Conservation (phyloP, 64 coral and sea anemone genomes). For the Actinia tenebrosa region DNA sequence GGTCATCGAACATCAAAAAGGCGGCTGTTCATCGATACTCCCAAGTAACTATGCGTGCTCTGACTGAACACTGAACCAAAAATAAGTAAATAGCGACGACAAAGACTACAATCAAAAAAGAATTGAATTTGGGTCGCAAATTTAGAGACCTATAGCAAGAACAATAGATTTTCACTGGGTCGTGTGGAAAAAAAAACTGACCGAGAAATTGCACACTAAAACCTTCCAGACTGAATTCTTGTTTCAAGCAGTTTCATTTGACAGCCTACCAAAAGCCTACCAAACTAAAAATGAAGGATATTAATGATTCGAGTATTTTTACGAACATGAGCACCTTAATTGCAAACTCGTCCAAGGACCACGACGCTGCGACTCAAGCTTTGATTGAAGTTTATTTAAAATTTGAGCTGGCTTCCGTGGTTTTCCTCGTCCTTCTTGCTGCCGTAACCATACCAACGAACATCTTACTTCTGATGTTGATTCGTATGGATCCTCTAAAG, state of each 20-base stretch:
- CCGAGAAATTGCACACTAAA: neutral
- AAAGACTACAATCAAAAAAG: neutral
- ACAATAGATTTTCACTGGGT: no score
- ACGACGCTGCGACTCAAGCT: neutral
- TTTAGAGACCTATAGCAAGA: no score
- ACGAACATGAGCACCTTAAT: neutral
- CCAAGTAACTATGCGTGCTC: no score
- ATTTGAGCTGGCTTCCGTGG: constrained; percentile 61
- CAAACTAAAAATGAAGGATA: neutral
- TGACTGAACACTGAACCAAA: neutral
- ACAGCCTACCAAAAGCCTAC: neutral
- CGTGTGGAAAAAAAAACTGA: no score
- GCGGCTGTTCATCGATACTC: no score
- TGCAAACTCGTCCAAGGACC: neutral
- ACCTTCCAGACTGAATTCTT: neutral
- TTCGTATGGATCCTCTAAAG: constrained; percentile 58
- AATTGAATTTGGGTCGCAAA: neutral
- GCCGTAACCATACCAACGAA: constrained; percentile 62
- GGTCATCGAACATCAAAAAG: neutral
- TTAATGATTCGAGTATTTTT: neutral
- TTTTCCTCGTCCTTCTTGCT: constrained; percentile 53
- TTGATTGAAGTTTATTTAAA: constrained; percentile 50
- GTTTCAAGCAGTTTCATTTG: neutral
- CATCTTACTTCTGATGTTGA: constrained; percentile 46
- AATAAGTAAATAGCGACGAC: neutral